Percentiles rank a stretch among this genome's conserved stretches.
These are phyloP conservation scores for Todiramphus saurophagus DNA, from an alignment of 2,113 vertebrate species.

Conservation along the genomic window DNA sequence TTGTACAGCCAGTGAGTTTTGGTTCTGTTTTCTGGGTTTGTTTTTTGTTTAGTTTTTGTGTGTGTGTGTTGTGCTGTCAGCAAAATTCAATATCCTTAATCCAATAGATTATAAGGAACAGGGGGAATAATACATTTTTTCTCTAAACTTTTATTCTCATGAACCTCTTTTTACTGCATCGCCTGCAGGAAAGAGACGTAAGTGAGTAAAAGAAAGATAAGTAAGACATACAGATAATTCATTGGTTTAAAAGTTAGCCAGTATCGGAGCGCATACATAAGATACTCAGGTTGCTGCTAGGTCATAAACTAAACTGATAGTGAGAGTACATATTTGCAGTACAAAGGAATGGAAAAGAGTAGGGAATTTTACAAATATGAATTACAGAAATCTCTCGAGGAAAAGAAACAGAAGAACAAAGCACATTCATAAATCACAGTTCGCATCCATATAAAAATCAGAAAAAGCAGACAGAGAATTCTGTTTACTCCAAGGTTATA, in stretches of 20 bases:
- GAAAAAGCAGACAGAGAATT: neutral
- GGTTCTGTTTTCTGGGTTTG: neutral
- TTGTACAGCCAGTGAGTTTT: neutral
- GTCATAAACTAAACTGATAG: neutral
- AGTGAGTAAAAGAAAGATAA: neutral
- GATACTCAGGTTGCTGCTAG: neutral
- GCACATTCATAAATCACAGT: neutral
- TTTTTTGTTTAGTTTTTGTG: neutral
- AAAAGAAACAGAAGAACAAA: neutral
- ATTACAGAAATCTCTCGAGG: constrained; percentile 2
- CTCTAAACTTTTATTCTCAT: neutral
- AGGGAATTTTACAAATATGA: neutral
- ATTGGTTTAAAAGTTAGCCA: neutral
- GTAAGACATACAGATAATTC: neutral
- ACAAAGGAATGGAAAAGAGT: neutral
- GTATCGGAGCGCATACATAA: neutral
- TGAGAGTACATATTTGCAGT: neutral
- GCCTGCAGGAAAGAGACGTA: neutral
- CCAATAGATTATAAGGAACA: neutral
- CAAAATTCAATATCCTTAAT: neutral
- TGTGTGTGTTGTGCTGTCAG: neutral
- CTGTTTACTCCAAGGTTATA: neutral
- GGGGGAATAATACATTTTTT: neutral
- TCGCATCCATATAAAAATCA: neutral
- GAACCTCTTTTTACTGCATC: neutral